Base-by-base conservation (phyloP, 1,140 invertebrate genomes). In the Eriosoma lanigerum region DNA sequence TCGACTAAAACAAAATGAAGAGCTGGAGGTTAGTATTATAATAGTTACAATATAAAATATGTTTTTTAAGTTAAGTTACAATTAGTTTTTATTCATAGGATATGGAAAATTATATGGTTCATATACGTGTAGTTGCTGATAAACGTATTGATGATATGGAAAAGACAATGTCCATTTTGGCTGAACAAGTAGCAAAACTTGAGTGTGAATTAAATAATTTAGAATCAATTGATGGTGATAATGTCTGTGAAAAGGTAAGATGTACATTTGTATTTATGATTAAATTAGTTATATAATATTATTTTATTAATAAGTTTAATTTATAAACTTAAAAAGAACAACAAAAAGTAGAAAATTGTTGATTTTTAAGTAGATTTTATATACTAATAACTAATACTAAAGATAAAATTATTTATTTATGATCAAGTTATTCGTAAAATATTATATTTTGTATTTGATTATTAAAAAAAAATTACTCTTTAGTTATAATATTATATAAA, bases 61-160 rank as follows among this genome's bases (percentile, higher is more conserved):
- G n/a, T 46, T 44, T 32, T 68, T 52, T n/a, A 82, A 46, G 26
- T 73, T n/a, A n/a, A 32, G 54, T 80, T 72, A 3, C 46, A 50
- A 19, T 80, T 15, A 32, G 8, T 75, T 32, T 56, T 44, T 54
- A 81, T 21, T 68, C 26, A 82, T 80, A 86, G 85, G 86, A 86
- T 82, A 85, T 86, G 83, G 85, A 86, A 82, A 84, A 83, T 81
- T 86, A 86, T 66, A 82, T 85, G 68, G 83, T 85, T 21, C 84
- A 86, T 70, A 82, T 86, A 38, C 82, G 84, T 62, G 83, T 83
- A 48, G 81, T 85, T 81, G 84, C 85, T 32, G 84, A 85, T 50
- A 84, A 85, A 81, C 82, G 85, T 29, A 84, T 84, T 17, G 84
- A 84, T 78, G 82, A 84, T 73, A 70, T 86, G 29, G 84, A 86